Conservation (phyloP, 2,888 invertebrate genomes). For the Calliopum simillimum region DNA sequence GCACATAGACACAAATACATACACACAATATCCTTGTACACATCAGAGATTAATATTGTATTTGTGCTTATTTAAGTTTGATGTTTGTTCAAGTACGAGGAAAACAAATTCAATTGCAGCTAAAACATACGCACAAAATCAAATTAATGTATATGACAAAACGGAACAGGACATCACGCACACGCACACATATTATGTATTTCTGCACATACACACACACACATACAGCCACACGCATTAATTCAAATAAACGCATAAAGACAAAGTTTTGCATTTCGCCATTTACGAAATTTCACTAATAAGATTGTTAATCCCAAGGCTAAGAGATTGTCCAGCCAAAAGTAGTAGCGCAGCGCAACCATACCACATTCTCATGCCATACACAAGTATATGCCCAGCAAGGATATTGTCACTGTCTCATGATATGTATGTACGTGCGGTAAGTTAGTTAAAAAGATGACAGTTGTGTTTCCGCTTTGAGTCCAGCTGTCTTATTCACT, state of each 20-base stretch:
- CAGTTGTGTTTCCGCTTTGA: too few relatives aligned
- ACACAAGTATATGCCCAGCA: too few relatives aligned
- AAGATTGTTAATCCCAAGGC: slow-evolving; percentile 25
- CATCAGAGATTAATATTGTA: slow-evolving; percentile 11
- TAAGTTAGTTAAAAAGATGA: too few relatives aligned
- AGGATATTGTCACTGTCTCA: too few relatives aligned
- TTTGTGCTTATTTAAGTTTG: not conserved
- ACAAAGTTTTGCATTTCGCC: slow-evolving; percentile 8
- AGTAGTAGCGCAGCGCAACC: too few relatives aligned
- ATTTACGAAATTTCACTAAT: slow-evolving; percentile 29
- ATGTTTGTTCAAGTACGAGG: not conserved
- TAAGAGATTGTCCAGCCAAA: not conserved
- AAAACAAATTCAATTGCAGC: slow-evolving; percentile 24
- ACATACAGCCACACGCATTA: not conserved
- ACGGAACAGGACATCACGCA: not conserved
- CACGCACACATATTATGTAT: not conserved
- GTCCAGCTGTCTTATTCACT: not conserved
- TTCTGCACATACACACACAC: slow-evolving; percentile 25
- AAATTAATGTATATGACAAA: slow-evolving; percentile 16
- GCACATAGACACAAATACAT: not conserved
- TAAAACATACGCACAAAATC: slow-evolving; percentile 21
- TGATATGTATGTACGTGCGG: too few relatives aligned
- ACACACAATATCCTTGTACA: not conserved
- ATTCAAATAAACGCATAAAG: not conserved
- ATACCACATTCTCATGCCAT: too few relatives aligned